A percentile compares a stretch with the other conserved stretches of the same genome.
Evolutionary conservation across 64 coral and sea anemone species (phyloP).

Genomic region (Actinia tenebrosa): DNA sequence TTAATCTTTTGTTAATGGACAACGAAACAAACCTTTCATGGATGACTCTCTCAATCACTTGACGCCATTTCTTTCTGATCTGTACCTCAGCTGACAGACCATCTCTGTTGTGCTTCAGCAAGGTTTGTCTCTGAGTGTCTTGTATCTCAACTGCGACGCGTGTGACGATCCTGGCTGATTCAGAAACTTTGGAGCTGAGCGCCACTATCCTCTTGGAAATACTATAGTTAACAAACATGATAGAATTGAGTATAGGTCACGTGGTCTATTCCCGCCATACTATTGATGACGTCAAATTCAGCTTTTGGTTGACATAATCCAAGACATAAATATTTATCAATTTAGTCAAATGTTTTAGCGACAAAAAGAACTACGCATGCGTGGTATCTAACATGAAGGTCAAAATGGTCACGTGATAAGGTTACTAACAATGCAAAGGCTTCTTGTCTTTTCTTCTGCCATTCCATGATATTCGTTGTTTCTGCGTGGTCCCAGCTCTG

Average conservation of each 20-base stretch:
- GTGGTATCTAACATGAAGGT: too few relatives aligned
- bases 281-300: too few relatives aligned
- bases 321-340: too few relatives aligned
- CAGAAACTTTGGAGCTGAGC: conserved; percentile 52
- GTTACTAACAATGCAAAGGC: conserved; percentile 50
- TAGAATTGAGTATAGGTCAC: neutral
- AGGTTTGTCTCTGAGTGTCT: conserved; percentile 83
- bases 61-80: conserved; percentile 85
- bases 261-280: too few relatives aligned
- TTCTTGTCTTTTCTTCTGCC: conserved; percentile 77
- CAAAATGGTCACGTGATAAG: neutral
- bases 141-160: conserved; percentile 88
- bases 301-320: too few relatives aligned
- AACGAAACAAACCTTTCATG: conserved; percentile 68
- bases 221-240: conserved; percentile 22
- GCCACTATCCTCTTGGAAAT: conserved; percentile 56
- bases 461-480: conserved; percentile 60
- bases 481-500: conserved; percentile 73
- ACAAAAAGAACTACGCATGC: too few relatives aligned
- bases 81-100: conserved; percentile 87
- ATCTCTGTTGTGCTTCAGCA: conserved; percentile 81
- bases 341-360: too few relatives aligned
- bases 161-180: conserved; percentile 64
- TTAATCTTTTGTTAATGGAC: too few relatives aligned
- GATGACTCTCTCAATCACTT: conserved; percentile 78